These are phyloP conservation scores for Hypolimnas misippus DNA, from an alignment of 2,888 invertebrate species.

Conservation along the genomic window DNA sequence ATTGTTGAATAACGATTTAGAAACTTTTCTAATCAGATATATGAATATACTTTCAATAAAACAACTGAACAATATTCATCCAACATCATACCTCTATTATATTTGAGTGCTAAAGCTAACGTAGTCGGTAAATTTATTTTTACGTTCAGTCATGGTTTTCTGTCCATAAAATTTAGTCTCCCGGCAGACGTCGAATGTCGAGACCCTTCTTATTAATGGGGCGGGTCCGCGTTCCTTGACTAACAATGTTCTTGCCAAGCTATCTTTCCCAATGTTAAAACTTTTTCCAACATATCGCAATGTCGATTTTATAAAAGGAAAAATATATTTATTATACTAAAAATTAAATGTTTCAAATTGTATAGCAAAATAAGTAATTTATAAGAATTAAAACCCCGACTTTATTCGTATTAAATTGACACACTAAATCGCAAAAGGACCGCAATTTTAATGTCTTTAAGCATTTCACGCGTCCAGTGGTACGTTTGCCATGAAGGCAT, in stretches of 20 bases:
- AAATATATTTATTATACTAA: neutral
- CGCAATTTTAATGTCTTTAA: no score
- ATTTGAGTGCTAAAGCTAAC: neutral
- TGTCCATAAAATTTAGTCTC: constrained; percentile 33
- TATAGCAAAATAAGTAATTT: neutral
- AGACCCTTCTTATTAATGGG: constrained; percentile 41
- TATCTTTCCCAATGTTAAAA: constrained; percentile 26
- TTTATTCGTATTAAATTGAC: no score
- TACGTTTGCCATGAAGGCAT: no score
- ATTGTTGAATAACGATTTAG: neutral
- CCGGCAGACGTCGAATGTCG: constrained; percentile 36
- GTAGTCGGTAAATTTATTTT: constrained; percentile 10
- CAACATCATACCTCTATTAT: neutral
- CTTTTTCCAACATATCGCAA: constrained; percentile 21
- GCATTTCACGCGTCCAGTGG: no score
- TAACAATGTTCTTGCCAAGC: constrained; percentile 23
- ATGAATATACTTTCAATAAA: neutral
- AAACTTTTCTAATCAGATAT: neutral
- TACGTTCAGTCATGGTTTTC: constrained; percentile 18
- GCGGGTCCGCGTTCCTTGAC: constrained; percentile 27
- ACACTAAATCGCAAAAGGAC: no score
- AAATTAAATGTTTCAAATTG: neutral
- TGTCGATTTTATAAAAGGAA: constrained; percentile 8
- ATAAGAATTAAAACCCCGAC: no score
- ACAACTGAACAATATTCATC: neutral